Base-by-base conservation (phyloP, 1,140 invertebrate genomes). In the Planococcus citri region DNA sequence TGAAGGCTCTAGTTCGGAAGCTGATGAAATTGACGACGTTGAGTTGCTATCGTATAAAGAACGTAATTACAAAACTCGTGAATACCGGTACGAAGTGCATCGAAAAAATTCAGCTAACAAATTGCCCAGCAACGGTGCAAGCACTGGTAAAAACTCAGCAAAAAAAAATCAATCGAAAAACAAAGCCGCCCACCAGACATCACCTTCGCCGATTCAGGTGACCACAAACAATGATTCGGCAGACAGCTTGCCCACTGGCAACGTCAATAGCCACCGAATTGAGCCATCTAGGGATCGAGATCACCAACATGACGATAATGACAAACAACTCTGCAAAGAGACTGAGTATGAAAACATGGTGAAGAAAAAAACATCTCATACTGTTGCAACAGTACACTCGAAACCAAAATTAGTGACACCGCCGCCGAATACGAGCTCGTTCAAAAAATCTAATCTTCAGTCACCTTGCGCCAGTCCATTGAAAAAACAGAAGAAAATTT, bases 401-500 rank as follows among this genome's bases (percentile, higher is more conserved):
- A 37, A 14, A 37, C 33, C 14, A 14, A 37, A 37, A 37, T n/a
- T n/a, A n/a, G n/a, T n/a, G n/a, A 6, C 33, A 37, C 33, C 6
- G 33, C 41, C 41, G 17, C 41, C 10, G 41, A 37, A 37, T 24
- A 64, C 60, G 20, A 25, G 60, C 20, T 27, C 20, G 6, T 27
- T 25, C 8, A 64, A 64, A 25, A 64, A 22, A 64, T 25, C 60
- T 21, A 27, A 27, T 25, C 24, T 9, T 24, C 25, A 24, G 17
- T 64, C 60, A 4, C 60, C 60, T 3, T 25, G 3, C 8, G 20
- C 9, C 20, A 27, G 60, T 25, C 60, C 22, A 21, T 14, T 25
- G 17, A 64, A 64, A 64, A 64, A 64, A 27, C 60, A 64, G 6
- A 64, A 64, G 17, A 64, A 64, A 64, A 64, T 64, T 25, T 64